phyloP scores from a whole-genome alignment of 1,140 invertebrate species.

The Hypsibius dujardini region DNA sequence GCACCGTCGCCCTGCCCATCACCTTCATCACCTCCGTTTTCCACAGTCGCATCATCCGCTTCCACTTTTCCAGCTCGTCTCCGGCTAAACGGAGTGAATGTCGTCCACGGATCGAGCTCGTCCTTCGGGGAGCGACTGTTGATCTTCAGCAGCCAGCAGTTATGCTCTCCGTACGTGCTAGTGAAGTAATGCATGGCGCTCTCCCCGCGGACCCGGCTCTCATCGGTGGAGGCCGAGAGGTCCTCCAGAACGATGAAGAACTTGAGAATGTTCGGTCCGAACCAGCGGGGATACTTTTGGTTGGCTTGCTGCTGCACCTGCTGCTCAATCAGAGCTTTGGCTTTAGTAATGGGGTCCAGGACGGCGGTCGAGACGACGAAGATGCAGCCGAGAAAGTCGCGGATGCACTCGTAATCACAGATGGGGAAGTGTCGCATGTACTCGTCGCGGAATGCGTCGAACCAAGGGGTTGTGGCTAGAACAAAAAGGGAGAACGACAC shows the following conservation, averaged over 20 bases:
- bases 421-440: conserved; percentile 72
- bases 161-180: conserved; percentile 57
- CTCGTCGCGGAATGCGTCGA: conserved; percentile 77
- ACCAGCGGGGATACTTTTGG: conserved; percentile 65
- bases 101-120: background rate
- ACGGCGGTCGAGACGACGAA: conserved; percentile 66
- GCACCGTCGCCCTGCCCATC: background rate
- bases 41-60: too few species aligned
- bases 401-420: conserved; percentile 84
- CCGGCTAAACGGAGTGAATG: background rate
- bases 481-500: conserved; percentile 17
- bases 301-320: conserved; percentile 50
- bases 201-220: conserved; percentile 54
- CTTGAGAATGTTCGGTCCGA: conserved; percentile 59
- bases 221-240: conserved; percentile 42
- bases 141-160: conserved; percentile 69
- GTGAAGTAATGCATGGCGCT: conserved; percentile 62
- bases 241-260: conserved; percentile 81
- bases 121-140: conserved; percentile 37
- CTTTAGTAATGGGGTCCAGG: conserved; percentile 55
- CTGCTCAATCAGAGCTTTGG: conserved; percentile 54
- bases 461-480: conserved; percentile 67
- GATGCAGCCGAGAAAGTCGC: conserved; percentile 70
- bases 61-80: too few species aligned
- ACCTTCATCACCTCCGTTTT: too few species aligned